phyloP scores from a whole-genome alignment of 2,888 invertebrate genomes.

The Polyommatus iphigenia region DNA sequence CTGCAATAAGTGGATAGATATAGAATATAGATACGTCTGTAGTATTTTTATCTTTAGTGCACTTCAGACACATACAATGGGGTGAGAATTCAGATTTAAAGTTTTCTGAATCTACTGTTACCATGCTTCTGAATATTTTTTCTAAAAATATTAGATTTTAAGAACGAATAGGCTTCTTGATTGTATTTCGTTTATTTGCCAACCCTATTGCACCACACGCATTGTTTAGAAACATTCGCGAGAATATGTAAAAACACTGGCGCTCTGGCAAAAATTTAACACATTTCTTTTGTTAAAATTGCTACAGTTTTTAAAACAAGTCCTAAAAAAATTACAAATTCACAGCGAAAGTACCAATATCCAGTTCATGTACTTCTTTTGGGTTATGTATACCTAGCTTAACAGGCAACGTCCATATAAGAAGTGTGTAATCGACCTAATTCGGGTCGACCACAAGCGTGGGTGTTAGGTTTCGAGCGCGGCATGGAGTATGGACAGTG shows the following conservation, averaged over 20 bases:
- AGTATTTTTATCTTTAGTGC: not conserved
- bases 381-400: constrained; percentile 23
- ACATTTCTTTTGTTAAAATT: not conserved
- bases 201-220: constrained; percentile 31
- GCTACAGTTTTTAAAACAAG: not conserved
- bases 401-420: constrained; percentile 7
- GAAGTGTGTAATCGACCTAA: constrained; percentile 43
- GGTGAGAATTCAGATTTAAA: too few species aligned
- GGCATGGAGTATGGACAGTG: constrained; percentile 62
- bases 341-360: not conserved
- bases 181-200: not conserved
- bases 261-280: not conserved
- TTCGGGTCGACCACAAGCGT: constrained; percentile 49
- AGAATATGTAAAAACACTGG: constrained; percentile 21
- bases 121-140: not conserved
- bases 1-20: not conserved
- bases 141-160: not conserved
- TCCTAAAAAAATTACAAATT: not conserved
- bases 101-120: too few species aligned
- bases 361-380: not conserved
- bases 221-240: constrained; percentile 25
- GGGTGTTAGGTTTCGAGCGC: constrained; percentile 70
- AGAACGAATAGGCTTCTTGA: not conserved
- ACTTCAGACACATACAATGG: not conserved
- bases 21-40: not conserved